Evolutionary conservation across 1,140 invertebrate genomes (phyloP).

Genomic region (Atta cephalotes): DNA sequence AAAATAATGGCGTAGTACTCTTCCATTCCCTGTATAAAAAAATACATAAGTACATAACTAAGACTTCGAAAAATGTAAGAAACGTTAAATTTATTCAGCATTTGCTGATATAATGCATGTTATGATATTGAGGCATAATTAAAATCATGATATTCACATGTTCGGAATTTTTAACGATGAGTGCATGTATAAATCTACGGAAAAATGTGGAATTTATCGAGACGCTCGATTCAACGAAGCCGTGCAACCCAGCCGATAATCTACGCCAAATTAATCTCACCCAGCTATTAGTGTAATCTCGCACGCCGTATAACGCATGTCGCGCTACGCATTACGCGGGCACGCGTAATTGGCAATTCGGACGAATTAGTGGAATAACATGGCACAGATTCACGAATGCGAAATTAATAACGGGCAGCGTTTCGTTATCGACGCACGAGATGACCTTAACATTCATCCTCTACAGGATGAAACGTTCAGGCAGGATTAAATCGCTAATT

Average conservation of each 20-base stretch:
- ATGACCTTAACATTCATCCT: constrained; percentile 21
- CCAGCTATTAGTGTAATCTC: constrained; percentile 14
- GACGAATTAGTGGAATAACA: constrained; percentile 47
- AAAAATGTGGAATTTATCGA: background rate
- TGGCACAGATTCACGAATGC: background rate
- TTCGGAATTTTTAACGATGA: too few species aligned
- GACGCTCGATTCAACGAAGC: background rate
- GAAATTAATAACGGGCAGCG: constrained; percentile 37
- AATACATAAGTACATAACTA: too few species aligned
- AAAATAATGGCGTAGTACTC: too few species aligned
- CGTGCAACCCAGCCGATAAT: background rate
- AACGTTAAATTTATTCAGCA: too few species aligned
- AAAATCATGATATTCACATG: too few species aligned
- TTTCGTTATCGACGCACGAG: constrained; percentile 5
- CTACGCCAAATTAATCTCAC: constrained; percentile 25
- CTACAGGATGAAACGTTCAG: background rate
- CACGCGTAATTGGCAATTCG: constrained; percentile 35
- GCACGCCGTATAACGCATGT: background rate
- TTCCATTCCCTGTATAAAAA: too few species aligned
- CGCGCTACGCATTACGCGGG: background rate
- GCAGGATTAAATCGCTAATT: constrained; percentile 22
- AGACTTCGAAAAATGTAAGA: too few species aligned
- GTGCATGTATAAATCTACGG: background rate
- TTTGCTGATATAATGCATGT: too few species aligned
- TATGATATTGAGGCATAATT: too few species aligned